These are phyloP conservation scores for Rhogogaster chlorosoma DNA, from an alignment of 2,888 invertebrate species.

Conservation along the genomic window DNA sequence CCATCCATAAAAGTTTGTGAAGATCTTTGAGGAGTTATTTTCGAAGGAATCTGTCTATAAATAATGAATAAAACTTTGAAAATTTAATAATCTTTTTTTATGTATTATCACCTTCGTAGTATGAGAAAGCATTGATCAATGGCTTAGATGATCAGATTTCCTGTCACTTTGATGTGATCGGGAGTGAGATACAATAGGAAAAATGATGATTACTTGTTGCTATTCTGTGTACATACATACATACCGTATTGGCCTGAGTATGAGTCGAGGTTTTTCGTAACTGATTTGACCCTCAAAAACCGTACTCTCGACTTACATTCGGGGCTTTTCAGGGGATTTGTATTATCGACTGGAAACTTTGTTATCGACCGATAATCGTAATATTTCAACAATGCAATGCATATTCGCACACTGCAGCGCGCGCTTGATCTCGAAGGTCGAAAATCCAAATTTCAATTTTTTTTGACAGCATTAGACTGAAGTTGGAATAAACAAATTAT, in stretches of 20 bases:
- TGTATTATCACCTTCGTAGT: not conserved
- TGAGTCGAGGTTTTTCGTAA: too few species aligned
- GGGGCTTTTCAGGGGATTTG: too few species aligned
- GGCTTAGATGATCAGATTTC: not conserved
- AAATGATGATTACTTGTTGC: not conserved
- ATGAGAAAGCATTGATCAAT: not conserved
- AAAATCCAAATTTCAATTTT: not conserved
- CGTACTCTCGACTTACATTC: too few species aligned
- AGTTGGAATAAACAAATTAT: constrained; percentile 23
- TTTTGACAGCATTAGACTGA: not conserved
- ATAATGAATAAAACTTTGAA: not conserved
- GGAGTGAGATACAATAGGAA: not conserved
- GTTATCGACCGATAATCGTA: too few species aligned
- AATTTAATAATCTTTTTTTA: not conserved
- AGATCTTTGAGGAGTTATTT: not conserved
- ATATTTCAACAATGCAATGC: not conserved
- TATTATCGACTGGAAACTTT: too few species aligned
- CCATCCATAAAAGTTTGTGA: not conserved
- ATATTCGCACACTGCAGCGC: constrained; percentile 8
- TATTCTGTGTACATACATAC: not conserved
- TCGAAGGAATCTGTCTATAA: not conserved
- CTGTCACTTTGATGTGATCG: not conserved
- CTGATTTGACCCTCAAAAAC: too few species aligned
- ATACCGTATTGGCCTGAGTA: too few species aligned
- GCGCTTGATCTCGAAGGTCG: not conserved